Base-by-base conservation (phyloP, 2,797 vertebrate genomes). In the Sebastes vulpes region DNA sequence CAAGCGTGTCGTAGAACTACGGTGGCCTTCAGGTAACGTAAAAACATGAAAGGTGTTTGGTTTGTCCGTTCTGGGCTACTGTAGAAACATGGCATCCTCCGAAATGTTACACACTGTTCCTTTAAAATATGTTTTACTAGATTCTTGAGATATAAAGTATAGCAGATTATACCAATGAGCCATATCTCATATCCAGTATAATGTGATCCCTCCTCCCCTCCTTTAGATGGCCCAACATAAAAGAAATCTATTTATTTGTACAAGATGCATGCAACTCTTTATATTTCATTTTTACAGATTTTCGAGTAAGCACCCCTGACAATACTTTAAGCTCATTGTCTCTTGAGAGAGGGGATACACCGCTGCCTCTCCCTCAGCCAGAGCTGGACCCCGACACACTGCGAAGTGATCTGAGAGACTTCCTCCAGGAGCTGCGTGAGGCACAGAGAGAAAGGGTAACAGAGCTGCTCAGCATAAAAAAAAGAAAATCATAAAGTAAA, bases 401-500 rank as follows among this genome's bases (percentile, higher is more conserved):
- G 63, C 95, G 95, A 2, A 92, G 89, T 0, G 95, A 97, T 1
- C 97, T 99, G 70, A 90, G 95, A 75, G 97, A 98, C 18, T 99
- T 99, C 91, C 92, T 99, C 26, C 96, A 95, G 46, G 97, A 99
- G 89, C 96, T 99, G 67, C 94, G 96, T 78, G 96, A 97, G 0
- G 56, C 97, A 0, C 98, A 98, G 88, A 93, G 94, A 78, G 97
- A 98, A 3, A 92, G 97, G 96, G 98, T 99, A 90, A 8, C 14
- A 8, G 4, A 38, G 26, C 42, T n/a, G 29, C 14, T 12, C 25
- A 11, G 6, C 28, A 18, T 16, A 26, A 18, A 4, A 21, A 29
- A 11, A 20, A 18, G 8, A 23, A 3, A 29, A 29, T 3, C 9
- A 69, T 6, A 14, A 5, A 67, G 2, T 21, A 8, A 31, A 65